Evolutionary conservation across 1,140 invertebrate genomes (phyloP).

Genomic region (Conus betulinus): DNA sequence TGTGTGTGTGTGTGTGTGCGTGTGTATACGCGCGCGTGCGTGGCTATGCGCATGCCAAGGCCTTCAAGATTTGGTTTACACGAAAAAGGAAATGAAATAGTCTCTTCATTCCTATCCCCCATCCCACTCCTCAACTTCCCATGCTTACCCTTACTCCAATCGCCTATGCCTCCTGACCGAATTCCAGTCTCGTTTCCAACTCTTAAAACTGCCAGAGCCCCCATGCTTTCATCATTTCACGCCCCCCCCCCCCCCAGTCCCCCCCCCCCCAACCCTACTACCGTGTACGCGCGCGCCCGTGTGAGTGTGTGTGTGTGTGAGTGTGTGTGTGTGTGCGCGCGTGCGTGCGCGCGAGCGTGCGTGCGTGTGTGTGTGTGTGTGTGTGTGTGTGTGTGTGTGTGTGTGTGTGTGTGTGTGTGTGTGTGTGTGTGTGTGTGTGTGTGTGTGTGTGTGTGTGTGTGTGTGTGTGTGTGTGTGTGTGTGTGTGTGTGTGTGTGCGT

Average conservation of each 20-base stretch:
- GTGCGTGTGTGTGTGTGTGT: constrained; percentile 4
- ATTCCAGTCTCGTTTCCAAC: no score
- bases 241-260: no score
- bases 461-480: constrained; percentile 12
- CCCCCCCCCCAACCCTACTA: no score
- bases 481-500: constrained; percentile 7
- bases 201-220: no score
- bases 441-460: constrained; percentile 5
- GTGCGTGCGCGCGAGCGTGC: neutral
- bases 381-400: neutral
- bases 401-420: neutral
- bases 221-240: no score
- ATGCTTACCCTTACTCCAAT: no score
- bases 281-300: neutral
- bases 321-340: neutral
- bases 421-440: constrained; percentile 4
- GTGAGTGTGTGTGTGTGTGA: neutral
- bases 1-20: neutral
- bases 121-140: no score
- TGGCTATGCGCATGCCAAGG: neutral
- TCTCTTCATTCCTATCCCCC: no score
- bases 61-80: no score
- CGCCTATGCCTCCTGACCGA: no score
- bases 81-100: no score
- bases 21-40: neutral